A percentile compares a stretch with the other conserved stretches of the same genome.
phyloP scores from a whole-genome alignment of 2,797 vertebrate species.

The Vireo griseus region DNA sequence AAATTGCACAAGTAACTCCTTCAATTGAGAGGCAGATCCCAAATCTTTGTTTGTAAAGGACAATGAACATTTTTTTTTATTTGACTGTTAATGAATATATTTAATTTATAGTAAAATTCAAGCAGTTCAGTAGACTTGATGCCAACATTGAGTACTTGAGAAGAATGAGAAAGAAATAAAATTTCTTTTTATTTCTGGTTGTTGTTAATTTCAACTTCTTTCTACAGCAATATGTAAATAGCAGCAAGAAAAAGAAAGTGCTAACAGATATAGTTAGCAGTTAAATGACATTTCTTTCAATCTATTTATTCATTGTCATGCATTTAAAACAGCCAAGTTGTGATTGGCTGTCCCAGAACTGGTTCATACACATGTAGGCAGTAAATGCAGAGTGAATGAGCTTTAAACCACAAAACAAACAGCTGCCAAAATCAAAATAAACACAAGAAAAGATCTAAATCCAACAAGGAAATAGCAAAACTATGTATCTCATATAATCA shows the following conservation, averaged over 20 bases:
- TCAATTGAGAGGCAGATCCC: not conserved
- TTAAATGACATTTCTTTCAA: not conserved
- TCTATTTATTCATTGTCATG: not conserved
- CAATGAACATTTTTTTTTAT: not conserved
- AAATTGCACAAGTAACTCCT: not conserved
- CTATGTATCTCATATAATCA: not conserved
- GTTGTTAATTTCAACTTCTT: not conserved
- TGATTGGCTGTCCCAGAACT: not conserved
- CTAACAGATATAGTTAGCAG: not conserved
- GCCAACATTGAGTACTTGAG: rapidly evolving
- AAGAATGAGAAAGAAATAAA: not conserved
- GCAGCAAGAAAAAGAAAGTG: not conserved
- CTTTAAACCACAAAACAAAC: not conserved
- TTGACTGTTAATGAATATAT: not conserved
- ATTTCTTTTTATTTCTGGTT: not conserved
- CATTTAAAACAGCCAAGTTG: not conserved
- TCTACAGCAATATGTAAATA: not conserved
- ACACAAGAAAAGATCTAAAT: not conserved
- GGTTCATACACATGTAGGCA: not conserved
- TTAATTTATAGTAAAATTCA: not conserved
- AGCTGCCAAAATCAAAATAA: not conserved
- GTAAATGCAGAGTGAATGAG: not conserved
- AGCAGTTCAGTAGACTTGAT: not conserved
- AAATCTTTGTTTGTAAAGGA: not conserved
- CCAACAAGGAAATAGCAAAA: not conserved